phyloP scores from a whole-genome alignment of 1,140 invertebrate genomes.

The Heliconius hermathena region DNA sequence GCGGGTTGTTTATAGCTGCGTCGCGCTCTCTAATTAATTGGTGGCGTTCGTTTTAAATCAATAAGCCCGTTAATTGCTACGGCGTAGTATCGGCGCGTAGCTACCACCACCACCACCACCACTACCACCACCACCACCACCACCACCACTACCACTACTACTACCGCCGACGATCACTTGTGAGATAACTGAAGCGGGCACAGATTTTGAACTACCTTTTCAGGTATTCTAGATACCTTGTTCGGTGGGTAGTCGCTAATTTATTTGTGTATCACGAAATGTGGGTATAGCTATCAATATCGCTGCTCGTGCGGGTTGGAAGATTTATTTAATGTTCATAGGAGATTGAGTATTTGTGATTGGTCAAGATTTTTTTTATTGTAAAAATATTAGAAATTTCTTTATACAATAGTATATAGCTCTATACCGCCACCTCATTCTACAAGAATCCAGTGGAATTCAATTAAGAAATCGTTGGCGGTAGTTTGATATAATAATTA shows the following conservation, averaged over 20 bases:
- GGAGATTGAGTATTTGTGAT: no score
- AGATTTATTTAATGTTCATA: not conserved
- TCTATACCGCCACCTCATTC: no score
- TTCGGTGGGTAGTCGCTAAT: not conserved
- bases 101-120: not conserved
- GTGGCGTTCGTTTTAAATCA: slow-evolving; percentile 46
- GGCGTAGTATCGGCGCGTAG: slow-evolving; percentile 37
- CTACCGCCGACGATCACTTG: not conserved
- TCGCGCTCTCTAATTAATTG: slow-evolving; percentile 47
- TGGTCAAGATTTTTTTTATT: no score
- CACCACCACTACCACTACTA: not conserved
- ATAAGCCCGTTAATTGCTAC: slow-evolving; percentile 39
- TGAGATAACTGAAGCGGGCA: not conserved
- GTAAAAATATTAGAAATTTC: no score
- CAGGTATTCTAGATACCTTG: not conserved
- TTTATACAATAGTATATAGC: no score
- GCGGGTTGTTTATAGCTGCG: slow-evolving; percentile 44
- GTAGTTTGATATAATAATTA: no score
- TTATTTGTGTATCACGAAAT: not conserved
- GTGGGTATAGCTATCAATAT: not conserved
- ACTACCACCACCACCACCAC: no score
- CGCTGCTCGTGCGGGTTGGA: not conserved
- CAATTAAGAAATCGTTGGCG: no score
- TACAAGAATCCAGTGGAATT: no score
- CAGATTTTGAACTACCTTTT: not conserved